These are phyloP conservation scores for Galerucella pusilla DNA, from an alignment of 2,888 invertebrate genomes.

Conservation along the genomic window DNA sequence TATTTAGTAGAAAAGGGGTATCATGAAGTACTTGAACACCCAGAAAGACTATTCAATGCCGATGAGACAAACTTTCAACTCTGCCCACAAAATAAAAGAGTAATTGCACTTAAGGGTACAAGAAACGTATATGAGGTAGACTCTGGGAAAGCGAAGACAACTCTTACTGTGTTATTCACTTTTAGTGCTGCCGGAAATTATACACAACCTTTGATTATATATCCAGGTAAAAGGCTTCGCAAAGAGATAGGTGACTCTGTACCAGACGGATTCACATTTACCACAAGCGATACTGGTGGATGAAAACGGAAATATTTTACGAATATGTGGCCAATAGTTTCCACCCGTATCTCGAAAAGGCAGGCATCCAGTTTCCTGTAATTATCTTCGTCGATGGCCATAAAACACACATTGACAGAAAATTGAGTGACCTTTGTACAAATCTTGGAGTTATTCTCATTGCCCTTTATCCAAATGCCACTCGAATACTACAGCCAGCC, in stretches of 20 bases:
- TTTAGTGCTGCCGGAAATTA: neutral
- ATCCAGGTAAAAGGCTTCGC: slow-evolving; percentile 35
- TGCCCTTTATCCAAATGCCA: slow-evolving; percentile 52
- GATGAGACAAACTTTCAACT: slow-evolving; percentile 37
- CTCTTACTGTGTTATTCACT: slow-evolving; percentile 27
- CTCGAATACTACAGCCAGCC: slow-evolving; percentile 41
- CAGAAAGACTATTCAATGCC: slow-evolving; percentile 46
- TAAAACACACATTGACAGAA: slow-evolving; percentile 30
- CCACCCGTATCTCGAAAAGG: slow-evolving; percentile 24
- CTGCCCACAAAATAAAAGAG: slow-evolving; percentile 36
- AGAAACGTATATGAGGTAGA: slow-evolving; percentile 33
- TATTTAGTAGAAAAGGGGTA: slow-evolving; percentile 24
- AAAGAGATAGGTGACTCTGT: slow-evolving; percentile 20
- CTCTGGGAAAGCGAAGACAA: neutral
- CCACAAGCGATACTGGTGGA: slow-evolving; percentile 30
- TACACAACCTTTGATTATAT: slow-evolving; percentile 29
- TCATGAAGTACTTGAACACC: slow-evolving; percentile 38
- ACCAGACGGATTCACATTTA: slow-evolving; percentile 16
- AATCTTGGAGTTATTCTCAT: slow-evolving; percentile 43
- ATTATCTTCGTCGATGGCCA: slow-evolving; percentile 39
- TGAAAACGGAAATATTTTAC: slow-evolving; percentile 41
- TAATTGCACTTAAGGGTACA: slow-evolving; percentile 34
- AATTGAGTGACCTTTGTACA: slow-evolving; percentile 38
- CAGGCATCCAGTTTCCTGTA: slow-evolving; percentile 27
- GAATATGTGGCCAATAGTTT: slow-evolving; percentile 36